Conservation (phyloP, 2,797 vertebrate species). For the Microctenopoma lineatum region DNA sequence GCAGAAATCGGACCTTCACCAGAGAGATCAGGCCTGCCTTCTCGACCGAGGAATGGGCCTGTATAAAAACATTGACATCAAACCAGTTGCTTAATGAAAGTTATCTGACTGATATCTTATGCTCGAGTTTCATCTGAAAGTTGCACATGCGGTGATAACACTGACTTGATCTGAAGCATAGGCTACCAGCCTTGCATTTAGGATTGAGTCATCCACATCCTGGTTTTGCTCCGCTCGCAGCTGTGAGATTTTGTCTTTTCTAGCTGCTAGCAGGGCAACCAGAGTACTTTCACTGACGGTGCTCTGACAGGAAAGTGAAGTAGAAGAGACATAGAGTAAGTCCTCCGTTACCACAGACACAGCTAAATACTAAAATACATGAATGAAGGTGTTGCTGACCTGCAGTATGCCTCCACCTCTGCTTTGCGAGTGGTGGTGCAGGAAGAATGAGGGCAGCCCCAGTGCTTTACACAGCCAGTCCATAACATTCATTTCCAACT, state of each 20-base stretch:
- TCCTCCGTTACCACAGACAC: not conserved
- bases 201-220: constrained; percentile 86
- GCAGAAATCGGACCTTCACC: constrained; percentile 92
- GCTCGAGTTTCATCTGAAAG: too few species aligned
- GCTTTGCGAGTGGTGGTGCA: constrained; percentile 90
- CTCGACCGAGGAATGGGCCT: constrained; percentile 96
- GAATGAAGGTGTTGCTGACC: constrained; percentile 73
- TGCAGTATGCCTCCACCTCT: constrained; percentile 93
- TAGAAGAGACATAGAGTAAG: not conserved
- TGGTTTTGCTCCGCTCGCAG: constrained; percentile 83
- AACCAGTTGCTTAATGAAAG: not conserved
- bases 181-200: constrained; percentile 91
- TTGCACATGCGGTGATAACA: not conserved
- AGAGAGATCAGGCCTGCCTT: constrained; percentile 97
- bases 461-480: constrained; percentile 97
- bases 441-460: constrained; percentile 91
- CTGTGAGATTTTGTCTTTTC: constrained; percentile 92
- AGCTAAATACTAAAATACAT: not conserved
- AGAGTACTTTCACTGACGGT: constrained; percentile 96
- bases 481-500: constrained; percentile 95
- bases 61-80: constrained; percentile 50
- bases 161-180: constrained; percentile 94
- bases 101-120: not conserved
- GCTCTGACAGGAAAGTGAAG: constrained; percentile 78
- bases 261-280: constrained; percentile 91